Conservation (phyloP, 30 jellyfish, hydroid and myxozoan species). For the Turritopsis dohrnii region DNA sequence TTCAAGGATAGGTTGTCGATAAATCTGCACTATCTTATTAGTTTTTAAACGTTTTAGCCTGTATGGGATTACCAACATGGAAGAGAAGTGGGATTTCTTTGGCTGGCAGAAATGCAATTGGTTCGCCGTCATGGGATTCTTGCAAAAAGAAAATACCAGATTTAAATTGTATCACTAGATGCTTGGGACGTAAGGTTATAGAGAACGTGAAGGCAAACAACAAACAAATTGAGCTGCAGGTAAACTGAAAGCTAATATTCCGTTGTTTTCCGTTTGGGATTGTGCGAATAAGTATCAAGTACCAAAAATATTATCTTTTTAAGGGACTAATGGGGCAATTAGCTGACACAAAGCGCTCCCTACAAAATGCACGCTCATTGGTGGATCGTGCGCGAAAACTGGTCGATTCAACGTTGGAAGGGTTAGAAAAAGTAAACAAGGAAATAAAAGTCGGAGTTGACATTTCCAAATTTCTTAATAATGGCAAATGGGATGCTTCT, state of each 20-base stretch:
- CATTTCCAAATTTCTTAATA: slow-evolving; percentile 40
- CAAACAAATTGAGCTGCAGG: slow-evolving; percentile 66
- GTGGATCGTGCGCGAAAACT: slow-evolving; percentile 54
- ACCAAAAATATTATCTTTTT: no score
- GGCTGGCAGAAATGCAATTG: slow-evolving; percentile 44
- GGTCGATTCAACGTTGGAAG: slow-evolving; percentile 56
- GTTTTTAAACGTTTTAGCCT: slow-evolving; percentile 24
- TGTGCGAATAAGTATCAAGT: no score
- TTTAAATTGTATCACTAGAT: slow-evolving; percentile 54
- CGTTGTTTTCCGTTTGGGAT: no score
- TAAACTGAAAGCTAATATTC: background rate
- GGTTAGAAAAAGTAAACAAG: slow-evolving; percentile 53
- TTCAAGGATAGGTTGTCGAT: slow-evolving; percentile 3
- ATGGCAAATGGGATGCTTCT: slow-evolving; percentile 29
- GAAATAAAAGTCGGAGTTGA: slow-evolving; percentile 57
- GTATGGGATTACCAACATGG: slow-evolving; percentile 85
- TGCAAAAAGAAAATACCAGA: slow-evolving; percentile 57
- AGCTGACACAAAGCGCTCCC: slow-evolving; percentile 44
- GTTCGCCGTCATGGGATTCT: slow-evolving; percentile 69
- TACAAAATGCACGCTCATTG: slow-evolving; percentile 45
- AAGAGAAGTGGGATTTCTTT: slow-evolving; percentile 30
- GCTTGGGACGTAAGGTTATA: slow-evolving; percentile 75
- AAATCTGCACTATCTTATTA: no score
- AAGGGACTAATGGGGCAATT: slow-evolving; percentile 23
- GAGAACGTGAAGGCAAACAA: slow-evolving; percentile 70